Base-by-base conservation (phyloP, 1,140 invertebrate genomes). In the Campoletis sonorensis region DNA sequence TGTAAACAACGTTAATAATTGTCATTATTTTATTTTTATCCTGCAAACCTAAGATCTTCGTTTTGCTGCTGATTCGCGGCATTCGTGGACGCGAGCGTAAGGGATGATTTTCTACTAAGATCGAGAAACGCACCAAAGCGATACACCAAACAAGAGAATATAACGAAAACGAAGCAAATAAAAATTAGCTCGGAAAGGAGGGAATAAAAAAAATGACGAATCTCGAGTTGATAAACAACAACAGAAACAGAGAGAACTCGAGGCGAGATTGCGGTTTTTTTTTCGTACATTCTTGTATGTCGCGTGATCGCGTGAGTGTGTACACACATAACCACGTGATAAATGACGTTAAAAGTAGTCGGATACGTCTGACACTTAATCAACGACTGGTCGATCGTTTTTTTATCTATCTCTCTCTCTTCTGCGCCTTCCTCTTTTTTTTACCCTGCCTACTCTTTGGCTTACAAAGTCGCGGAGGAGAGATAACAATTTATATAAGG, bases 221-320 rank as follows among this genome's bases (percentile, higher is more conserved):
- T 75, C 40, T 54, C 27, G 26, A 21, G 67, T 27, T 27, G 26
- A 75, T 15, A 58, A 16, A 58, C 23, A 51, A 30, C 21, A 10
- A 26, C 54, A 18, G 26, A 75, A 49, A n/a, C 54, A 58, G 18
- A 58, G 21, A 58, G 54, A 23, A 18, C 21, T 23, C 16, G 15
- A 21, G 5, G 54, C 54, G 10, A n/a, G 11, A 37, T 37, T 30
- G n/a, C n/a, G 45, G 30, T 75, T 75, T 49, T 45, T 75, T 49
- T 58, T 33, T 75, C 72, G n/a, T n/a, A 30, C 72, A 75, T 49
- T 45, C 72, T 45, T 30, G 72, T 58, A 58, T 58, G 72, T 75
- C 72, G 72, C 72, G 72, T 75, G 72, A 75, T 75, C 72, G 72
- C 72, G 72, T 75, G 72, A 58, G 27, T 75, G 72, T 75, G 49